Evolutionary conservation across 1,140 invertebrate genomes (phyloP), one percentile per base, ranked within the genome.

Genomic region (Cotesia chilonis): DNA sequence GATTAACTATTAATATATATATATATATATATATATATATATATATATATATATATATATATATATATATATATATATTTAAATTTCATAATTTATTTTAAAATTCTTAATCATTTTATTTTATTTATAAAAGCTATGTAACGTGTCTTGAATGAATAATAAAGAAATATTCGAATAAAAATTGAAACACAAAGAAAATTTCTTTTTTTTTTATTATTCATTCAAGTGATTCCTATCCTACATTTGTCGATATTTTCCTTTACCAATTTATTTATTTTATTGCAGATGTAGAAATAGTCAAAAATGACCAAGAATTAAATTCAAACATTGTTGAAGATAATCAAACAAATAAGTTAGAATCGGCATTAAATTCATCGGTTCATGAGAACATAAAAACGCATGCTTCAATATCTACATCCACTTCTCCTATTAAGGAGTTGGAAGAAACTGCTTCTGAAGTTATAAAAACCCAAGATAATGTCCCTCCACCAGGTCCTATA

Each of bases 91-190:
- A 10, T 59, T 67, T 66, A 36, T 60, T 38, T 17, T 17, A 12
- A 54, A 47, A 47, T 47, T 47, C 5, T 10, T 47, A 47, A 47
- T 10, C 4, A 47, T 47, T 47, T 47, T 47, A 10, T 47, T 47
- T 47, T 28, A 28, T 73, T 64, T 73, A 52, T 72, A 61, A 55
- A 57, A 20, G 14, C 61, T 74, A 73, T 70, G 68, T 74, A 55
- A 54, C 41, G 6, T 47, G 41, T 78, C 79, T 82, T 85, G 84
- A 83, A 86, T 85, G 85, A 86, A 85, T 86, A 86, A 86, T 85
- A 85, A 86, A 86, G 79, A 76, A 71, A 79, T 36, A 52, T 70
- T 10, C 20, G 65, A 66, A 65, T 28, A 64, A 7, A 55, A 47
- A 36, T 37, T 55, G 47, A 41, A 41, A 47, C 41, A 47, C 2